phyloP scores from a whole-genome alignment of 2,797 vertebrate species.

The Pangasius macronema region DNA sequence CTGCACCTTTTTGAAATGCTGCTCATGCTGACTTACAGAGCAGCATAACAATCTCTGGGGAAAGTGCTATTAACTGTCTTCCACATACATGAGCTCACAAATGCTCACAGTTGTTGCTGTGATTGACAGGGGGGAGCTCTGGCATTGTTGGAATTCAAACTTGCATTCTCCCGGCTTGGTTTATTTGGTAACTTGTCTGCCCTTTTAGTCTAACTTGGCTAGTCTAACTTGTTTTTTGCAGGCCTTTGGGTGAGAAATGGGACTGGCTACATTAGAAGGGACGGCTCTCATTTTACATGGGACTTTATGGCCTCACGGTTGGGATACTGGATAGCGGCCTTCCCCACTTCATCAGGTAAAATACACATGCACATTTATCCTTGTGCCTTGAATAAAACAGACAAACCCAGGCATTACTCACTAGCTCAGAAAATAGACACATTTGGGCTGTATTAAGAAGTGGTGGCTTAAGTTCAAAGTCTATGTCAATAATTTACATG shows the following conservation, averaged over 20 bases:
- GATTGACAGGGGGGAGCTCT: background rate
- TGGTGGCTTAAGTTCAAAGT: too few relatives aligned
- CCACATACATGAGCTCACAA: background rate
- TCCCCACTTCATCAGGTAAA: slow-evolving; percentile 81
- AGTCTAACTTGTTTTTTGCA: slow-evolving; percentile 57
- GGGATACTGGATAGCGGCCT: slow-evolving; percentile 94
- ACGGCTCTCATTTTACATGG: slow-evolving; percentile 88
- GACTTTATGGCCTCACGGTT: slow-evolving; percentile 87
- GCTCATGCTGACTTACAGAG: background rate
- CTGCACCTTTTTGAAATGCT: background rate
- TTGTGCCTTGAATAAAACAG: background rate
- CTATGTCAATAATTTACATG: background rate
- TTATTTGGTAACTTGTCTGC: background rate
- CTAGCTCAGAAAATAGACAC: background rate
- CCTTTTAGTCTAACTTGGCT: background rate
- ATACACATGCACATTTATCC: background rate
- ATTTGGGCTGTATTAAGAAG: background rate
- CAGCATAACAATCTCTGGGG: background rate
- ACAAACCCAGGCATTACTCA: background rate
- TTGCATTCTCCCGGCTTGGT: background rate
- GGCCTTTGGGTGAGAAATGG: slow-evolving; percentile 92
- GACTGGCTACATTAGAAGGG: slow-evolving; percentile 90
- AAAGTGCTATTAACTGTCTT: background rate
- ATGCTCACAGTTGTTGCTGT: background rate
- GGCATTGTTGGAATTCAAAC: background rate